Evolutionary conservation across 2,797 vertebrate species (phyloP), one percentile per base, ranked within the genome.

Genomic region (Trematomus bernacchii): DNA sequence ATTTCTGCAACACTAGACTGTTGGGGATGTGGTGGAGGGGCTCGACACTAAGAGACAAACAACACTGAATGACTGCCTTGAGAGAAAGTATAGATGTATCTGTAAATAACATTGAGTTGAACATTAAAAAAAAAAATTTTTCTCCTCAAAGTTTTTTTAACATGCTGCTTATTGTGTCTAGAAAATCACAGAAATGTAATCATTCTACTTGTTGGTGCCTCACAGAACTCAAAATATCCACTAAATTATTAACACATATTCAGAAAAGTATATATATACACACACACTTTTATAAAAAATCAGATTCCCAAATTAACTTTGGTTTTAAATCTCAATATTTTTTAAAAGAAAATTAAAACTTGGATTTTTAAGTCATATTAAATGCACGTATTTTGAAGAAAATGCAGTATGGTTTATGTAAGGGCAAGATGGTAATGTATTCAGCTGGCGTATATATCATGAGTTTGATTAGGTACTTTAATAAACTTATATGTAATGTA

Each of bases 381-480:
- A 33, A 30, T 58, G 11, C 23, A n/a, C 16, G 12, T 23, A 33
- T 77, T 52, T 46, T 2, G 10, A 1, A 37, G n/a, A 30, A 43
- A 76, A 76, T 14, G 15, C 13, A 1, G 13, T 18, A 18, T 52
- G 2, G 30, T 66, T 51, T 10, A 33, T 47, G 9, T 11, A 48
- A 61, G 9, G 46, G 4, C 18, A 51, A 27, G 47, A 13, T 40
- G 51, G 51, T 58, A 71, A 58, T 46, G 11, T 30, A 59, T 63
- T 62, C 10, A 54, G 30, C 18, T 61, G 8, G 37, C 27, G 27
- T 52, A 48, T 27, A 19, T 19, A 15, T 53, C 21, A 14, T 43
- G 18, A 77, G 21, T 16, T 52, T 58, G 6, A 64, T 62, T 15
- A 46, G 23, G 74, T 43, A 21, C 64, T 58, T 53, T 15, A 61